A percentile compares a stretch with the other conserved stretches of the same genome.
Conservation (phyloP, 2,113 vertebrate species). For the Panurus biarmicus region DNA sequence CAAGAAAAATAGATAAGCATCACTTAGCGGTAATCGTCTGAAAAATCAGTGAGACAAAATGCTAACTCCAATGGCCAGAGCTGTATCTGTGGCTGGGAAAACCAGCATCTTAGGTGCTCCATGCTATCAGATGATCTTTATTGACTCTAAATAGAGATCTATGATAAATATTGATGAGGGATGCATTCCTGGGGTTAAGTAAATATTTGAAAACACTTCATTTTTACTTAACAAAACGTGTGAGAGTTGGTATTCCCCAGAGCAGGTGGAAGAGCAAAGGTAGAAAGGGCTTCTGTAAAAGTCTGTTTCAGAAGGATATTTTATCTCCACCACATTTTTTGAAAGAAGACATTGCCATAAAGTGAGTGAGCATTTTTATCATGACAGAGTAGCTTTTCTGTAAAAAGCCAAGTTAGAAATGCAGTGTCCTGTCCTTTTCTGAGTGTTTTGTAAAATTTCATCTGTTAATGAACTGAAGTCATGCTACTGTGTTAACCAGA, state of each 20-base stretch:
- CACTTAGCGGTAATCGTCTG: constrained; percentile 70
- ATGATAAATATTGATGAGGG: neutral
- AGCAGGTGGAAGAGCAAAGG: neutral
- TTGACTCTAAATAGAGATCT: neutral
- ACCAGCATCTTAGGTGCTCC: neutral
- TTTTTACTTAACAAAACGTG: neutral
- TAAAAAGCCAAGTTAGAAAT: neutral
- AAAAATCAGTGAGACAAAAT: constrained; percentile 51
- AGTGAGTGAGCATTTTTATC: neutral
- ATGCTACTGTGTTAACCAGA: neutral
- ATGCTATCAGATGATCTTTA: neutral
- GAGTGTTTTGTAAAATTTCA: neutral
- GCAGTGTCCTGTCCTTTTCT: neutral
- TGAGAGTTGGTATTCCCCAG: neutral
- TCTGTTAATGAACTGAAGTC: neutral
- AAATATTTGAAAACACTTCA: neutral
- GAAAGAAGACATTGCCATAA: neutral
- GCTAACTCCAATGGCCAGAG: constrained; percentile 42
- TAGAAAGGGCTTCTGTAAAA: neutral
- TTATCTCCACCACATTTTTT: neutral
- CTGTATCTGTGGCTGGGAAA: neutral
- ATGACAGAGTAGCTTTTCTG: neutral
- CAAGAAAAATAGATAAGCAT: constrained; percentile 74
- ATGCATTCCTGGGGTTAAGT: neutral
- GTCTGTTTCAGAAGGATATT: neutral